Percentiles rank a stretch among this genome's conserved stretches.
Evolutionary conservation across 2,888 invertebrate genomes (phyloP).

Genomic region (Leptinotarsa peninsularis): DNA sequence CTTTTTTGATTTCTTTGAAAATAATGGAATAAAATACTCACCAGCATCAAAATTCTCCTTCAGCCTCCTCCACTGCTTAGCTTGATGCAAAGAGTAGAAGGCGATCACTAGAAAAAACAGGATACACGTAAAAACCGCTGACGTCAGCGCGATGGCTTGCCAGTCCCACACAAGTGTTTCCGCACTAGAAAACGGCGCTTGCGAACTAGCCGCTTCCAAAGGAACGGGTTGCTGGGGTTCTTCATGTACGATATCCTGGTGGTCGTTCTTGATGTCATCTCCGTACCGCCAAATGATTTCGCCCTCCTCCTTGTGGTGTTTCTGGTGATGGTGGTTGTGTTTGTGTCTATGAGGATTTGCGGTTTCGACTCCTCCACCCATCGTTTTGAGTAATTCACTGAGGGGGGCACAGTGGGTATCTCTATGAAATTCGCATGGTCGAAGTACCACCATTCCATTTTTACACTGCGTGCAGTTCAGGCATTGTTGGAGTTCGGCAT

Average conservation of each 20-base stretch:
- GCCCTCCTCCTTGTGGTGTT: conserved; percentile 38
- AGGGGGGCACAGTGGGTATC: conserved; percentile 80
- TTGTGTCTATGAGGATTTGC: conserved; percentile 50
- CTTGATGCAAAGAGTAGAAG: conserved; percentile 81
- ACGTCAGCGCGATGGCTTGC: conserved; percentile 78
- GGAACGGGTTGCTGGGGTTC: conserved; percentile 26
- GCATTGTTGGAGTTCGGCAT: conserved; percentile 74
- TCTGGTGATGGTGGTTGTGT: conserved; percentile 52
- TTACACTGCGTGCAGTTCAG: conserved; percentile 80
- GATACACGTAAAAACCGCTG: conserved; percentile 81
- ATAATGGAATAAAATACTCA: conserved; percentile 62
- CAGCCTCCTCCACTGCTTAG: conserved; percentile 83
- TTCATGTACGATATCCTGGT: conserved; percentile 5
- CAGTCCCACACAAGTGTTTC: conserved; percentile 75
- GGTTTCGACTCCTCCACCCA: conserved; percentile 27
- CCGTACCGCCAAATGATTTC: conserved; percentile 48
- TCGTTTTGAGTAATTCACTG: conserved; percentile 46
- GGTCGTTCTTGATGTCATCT: conserved; percentile 44
- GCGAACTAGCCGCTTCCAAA: conserved; percentile 60
- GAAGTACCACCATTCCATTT: conserved; percentile 72
- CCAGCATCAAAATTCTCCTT: conserved; percentile 84
- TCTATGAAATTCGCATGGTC: conserved; percentile 80
- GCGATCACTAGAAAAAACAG: conserved; percentile 84
- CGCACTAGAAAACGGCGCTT: conserved; percentile 66
- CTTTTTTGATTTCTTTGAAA: no score